phyloP scores from a whole-genome alignment of 2,113 vertebrate genomes.

The Carettochelys insculpta region DNA sequence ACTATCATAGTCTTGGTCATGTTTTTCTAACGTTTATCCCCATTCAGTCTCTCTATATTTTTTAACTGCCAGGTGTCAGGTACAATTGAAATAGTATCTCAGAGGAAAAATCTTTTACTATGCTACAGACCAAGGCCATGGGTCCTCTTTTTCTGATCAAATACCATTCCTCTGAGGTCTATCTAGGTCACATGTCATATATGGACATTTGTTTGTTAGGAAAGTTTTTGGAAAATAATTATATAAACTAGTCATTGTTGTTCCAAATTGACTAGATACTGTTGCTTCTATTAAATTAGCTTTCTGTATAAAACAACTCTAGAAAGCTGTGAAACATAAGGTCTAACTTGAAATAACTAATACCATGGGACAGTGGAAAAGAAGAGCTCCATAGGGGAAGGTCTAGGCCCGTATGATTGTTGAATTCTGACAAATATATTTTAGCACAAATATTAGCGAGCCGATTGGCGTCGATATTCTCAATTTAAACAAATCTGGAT shows the following conservation, averaged over 20 bases:
- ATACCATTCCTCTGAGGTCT: neutral
- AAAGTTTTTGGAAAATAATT: neutral
- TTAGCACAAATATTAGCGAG: neutral
- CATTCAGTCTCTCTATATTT: neutral
- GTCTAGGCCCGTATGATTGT: neutral
- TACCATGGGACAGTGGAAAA: neutral
- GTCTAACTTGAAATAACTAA: neutral
- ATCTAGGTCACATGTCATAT: neutral
- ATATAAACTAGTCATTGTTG: neutral
- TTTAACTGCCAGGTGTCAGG: neutral
- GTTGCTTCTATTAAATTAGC: neutral
- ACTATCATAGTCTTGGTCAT: too few relatives aligned
- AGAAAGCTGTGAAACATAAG: neutral
- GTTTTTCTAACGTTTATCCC: neutral
- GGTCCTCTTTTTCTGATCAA: neutral
- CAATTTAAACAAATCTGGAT: too few relatives aligned
- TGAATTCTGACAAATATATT: neutral
- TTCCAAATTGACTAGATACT: neutral
- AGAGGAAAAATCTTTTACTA: neutral
- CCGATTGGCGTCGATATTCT: neutral
- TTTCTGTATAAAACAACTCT: neutral
- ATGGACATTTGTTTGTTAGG: neutral
- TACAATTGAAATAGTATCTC: neutral
- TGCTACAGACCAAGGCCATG: neutral
- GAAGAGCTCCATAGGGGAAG: neutral